These are phyloP conservation scores for cat (Felis catus) DNA, from an alignment of 2,113 vertebrate species.

Conservation along the genomic window F.catus_Fca126_mat1.0 CM031423.1:48417501-48418000, in stretches of 20 bases:
- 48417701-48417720: slow-evolving; percentile 8
- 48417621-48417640: slow-evolving; percentile 97
- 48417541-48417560: slow-evolving; percentile 82
- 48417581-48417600: slow-evolving; percentile 83
- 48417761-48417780: neutral
- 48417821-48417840: slow-evolving; percentile 17
- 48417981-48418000: neutral
- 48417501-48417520: slow-evolving; percentile 82
- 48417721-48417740: neutral
- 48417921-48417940: neutral
- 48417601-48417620: slow-evolving; percentile 84
- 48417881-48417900: neutral
- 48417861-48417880: neutral
- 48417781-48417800: neutral
- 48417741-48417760: neutral
- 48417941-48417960: neutral
- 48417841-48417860: neutral
- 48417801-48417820: neutral
- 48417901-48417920: neutral
- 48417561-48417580: slow-evolving; percentile 87
- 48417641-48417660: slow-evolving; percentile 95
- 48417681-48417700: neutral
- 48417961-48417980: neutral
- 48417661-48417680: slow-evolving; percentile 77
- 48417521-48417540: slow-evolving; percentile 85